Evolutionary conservation across 1,140 invertebrate genomes (phyloP).

Genomic region (Anastatus disparis): DNA sequence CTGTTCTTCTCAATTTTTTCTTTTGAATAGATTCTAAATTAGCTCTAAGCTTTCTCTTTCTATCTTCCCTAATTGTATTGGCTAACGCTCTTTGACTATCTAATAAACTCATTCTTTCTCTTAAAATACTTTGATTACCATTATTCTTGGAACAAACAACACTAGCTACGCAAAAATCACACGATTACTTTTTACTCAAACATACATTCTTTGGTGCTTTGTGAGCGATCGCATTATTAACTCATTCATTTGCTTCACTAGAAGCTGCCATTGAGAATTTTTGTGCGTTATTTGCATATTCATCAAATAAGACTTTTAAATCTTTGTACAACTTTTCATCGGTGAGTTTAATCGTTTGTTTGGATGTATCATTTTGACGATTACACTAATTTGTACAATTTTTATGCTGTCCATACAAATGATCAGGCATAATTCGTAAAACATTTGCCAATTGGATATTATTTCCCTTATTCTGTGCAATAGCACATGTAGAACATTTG

Average conservation of each 20-base stretch:
- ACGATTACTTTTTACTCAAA: neutral
- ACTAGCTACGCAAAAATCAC: neutral
- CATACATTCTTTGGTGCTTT: no score
- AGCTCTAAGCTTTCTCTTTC: neutral
- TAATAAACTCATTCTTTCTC: neutral
- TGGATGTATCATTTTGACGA: neutral
- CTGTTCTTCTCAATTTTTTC: neutral
- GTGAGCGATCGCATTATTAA: neutral
- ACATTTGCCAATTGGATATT: constrained; percentile 17
- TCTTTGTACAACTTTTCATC: constrained; percentile 5
- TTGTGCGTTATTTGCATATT: constrained; percentile 30
- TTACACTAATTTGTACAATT: constrained; percentile 27
- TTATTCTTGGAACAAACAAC: neutral
- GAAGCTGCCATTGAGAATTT: constrained; percentile 2
- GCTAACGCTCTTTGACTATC: neutral
- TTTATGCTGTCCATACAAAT: neutral
- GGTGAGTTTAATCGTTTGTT: constrained; percentile 4
- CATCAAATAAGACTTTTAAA: constrained; percentile 32
- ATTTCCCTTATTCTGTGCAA: no score
- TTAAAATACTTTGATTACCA: neutral
- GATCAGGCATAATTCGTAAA: neutral
- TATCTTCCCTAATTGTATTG: neutral
- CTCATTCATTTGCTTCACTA: neutral
- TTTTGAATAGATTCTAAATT: no score
- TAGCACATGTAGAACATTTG: no score